Evolutionary conservation across 2,797 vertebrate genomes (phyloP).

Genomic region (Acanthornis magna): DNA sequence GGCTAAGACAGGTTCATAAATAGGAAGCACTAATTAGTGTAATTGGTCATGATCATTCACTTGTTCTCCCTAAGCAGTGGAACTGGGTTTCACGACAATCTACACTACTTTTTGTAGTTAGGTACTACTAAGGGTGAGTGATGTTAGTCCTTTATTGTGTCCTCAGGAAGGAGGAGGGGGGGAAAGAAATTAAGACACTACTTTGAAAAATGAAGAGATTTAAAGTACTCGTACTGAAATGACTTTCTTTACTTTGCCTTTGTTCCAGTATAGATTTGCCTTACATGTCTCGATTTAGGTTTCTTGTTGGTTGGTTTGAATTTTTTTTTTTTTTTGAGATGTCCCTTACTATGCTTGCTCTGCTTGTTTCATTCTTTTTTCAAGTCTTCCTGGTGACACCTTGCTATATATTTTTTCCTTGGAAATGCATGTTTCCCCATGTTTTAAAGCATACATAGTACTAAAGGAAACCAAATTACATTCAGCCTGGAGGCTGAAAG

Average conservation of each 20-base stretch:
- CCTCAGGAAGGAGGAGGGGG: neutral
- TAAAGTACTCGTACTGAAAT: neutral
- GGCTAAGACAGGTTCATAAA: neutral
- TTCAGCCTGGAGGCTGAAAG: neutral
- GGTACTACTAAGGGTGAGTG: neutral
- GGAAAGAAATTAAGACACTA: neutral
- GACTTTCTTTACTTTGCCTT: neutral
- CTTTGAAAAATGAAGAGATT: neutral
- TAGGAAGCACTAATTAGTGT: neutral
- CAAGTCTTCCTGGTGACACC: neutral
- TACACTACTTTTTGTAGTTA: neutral
- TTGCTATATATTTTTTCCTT: neutral
- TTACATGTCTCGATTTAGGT: neutral
- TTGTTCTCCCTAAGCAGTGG: neutral
- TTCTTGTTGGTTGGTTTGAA: neutral
- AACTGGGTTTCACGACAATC: neutral
- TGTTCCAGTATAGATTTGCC: neutral
- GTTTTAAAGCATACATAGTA: neutral
- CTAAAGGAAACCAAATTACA: neutral
- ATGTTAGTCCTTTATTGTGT: neutral
- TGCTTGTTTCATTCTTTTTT: neutral
- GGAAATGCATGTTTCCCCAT: neutral
- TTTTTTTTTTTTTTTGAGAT: neutral
- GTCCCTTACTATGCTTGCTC: neutral
- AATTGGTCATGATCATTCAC: neutral